Evolutionary conservation across 1,140 invertebrate species (phyloP).

Genomic region (Macrobrachium rosenbergii): DNA sequence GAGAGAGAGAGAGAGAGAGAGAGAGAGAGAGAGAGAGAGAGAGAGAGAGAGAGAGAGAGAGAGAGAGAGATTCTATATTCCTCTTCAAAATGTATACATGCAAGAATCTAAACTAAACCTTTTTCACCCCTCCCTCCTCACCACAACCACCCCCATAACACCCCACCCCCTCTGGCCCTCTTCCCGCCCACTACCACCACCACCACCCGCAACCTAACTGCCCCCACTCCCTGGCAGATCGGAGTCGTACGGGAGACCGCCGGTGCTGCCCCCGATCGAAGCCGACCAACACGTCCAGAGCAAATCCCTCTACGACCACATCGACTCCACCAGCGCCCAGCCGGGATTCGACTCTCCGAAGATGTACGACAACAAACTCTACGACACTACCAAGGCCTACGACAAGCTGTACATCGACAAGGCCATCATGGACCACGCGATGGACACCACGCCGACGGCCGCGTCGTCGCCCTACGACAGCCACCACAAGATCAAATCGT

Average conservation of each 20-base stretch:
- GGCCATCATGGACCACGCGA: slow-evolving; percentile 31
- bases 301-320: slow-evolving; percentile 41
- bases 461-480: slow-evolving; percentile 17
- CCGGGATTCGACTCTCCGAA: slow-evolving; percentile 38
- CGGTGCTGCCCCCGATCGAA: slow-evolving; percentile 28
- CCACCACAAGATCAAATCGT: background rate
- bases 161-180: too few species aligned
- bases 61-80: too few species aligned
- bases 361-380: slow-evolving; percentile 54
- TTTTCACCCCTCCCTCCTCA: too few species aligned
- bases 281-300: slow-evolving; percentile 27
- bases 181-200: background rate
- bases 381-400: slow-evolving; percentile 40
- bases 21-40: too few species aligned
- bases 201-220: too few species aligned
- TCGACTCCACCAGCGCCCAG: slow-evolving; percentile 51
- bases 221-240: background rate
- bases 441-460: slow-evolving; percentile 18
- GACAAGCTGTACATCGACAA: slow-evolving; percentile 53
- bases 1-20: too few species aligned
- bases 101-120: too few species aligned
- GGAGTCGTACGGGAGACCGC: slow-evolving; percentile 33
- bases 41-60: too few species aligned
- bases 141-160: too few species aligned
- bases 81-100: too few species aligned